Conservation (phyloP, 2,888 invertebrate species). For the Crematogaster levior region DNA sequence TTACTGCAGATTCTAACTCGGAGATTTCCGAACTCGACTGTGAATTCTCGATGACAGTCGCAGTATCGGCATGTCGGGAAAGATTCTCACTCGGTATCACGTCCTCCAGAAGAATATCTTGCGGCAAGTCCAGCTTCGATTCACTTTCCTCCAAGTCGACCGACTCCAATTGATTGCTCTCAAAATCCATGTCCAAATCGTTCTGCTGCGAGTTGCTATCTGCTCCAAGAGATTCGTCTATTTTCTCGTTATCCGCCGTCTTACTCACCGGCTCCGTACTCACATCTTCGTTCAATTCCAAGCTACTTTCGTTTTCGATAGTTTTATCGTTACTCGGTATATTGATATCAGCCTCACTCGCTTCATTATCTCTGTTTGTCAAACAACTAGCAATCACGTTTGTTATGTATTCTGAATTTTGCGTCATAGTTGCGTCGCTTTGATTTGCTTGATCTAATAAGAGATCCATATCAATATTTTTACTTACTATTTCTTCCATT, state of each 20-base stretch:
- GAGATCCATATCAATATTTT: constrained; percentile 69
- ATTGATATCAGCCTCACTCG: constrained; percentile 38
- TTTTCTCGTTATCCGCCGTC: constrained; percentile 27
- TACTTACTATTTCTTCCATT: constrained; percentile 61
- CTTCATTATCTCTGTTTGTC: constrained; percentile 44
- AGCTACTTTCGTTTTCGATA: constrained; percentile 26
- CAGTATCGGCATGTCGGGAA: constrained; percentile 50
- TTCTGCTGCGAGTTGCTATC: constrained; percentile 44
- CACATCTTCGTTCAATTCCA: constrained; percentile 46
- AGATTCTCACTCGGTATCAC: constrained; percentile 64
- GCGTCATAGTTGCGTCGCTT: constrained; percentile 44
- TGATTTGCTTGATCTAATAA: constrained; percentile 68
- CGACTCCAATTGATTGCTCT: constrained; percentile 54
- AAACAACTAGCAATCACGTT: constrained; percentile 69
- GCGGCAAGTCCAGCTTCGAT: constrained; percentile 69
- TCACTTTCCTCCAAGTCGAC: constrained; percentile 65
- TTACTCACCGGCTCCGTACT: constrained; percentile 35
- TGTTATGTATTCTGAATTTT: constrained; percentile 66
- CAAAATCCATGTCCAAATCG: constrained; percentile 64
- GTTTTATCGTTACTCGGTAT: constrained; percentile 10
- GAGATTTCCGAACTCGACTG: constrained; percentile 79
- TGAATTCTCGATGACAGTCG: constrained; percentile 67
- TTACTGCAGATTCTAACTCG: constrained; percentile 83
- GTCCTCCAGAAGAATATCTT: constrained; percentile 68
- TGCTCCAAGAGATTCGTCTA: constrained; percentile 54